phyloP scores from a whole-genome alignment of 35 echinoderm and acorn worm genomes.

The Nesometra sesokonis region DNA sequence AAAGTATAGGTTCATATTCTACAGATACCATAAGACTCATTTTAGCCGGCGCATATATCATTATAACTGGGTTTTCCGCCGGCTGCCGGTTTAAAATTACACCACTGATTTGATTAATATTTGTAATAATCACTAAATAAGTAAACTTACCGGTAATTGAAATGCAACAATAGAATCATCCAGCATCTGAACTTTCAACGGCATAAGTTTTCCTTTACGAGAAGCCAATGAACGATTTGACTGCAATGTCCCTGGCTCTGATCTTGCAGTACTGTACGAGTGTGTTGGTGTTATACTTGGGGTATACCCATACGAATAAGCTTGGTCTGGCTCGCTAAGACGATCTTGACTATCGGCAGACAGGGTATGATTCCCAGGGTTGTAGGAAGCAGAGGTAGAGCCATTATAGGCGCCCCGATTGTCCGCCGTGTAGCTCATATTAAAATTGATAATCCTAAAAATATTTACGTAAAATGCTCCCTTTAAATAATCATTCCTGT shows the following conservation, averaged over 20 bases:
- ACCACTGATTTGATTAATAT: neutral
- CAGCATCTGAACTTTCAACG: conserved; percentile 76
- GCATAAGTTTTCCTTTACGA: conserved; percentile 57
- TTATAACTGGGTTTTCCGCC: too few relatives aligned
- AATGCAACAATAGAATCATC: conserved; percentile 74
- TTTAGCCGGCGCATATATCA: too few relatives aligned
- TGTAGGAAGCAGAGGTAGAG: neutral
- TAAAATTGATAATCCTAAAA: neutral
- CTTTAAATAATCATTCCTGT: neutral
- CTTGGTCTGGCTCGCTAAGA: neutral
- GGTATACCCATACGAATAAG: conserved; percentile 46
- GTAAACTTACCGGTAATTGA: conserved; percentile 65
- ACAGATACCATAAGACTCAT: too few relatives aligned
- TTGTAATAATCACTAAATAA: neutral
- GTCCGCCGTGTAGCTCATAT: neutral
- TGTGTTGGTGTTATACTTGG: conserved; percentile 77
- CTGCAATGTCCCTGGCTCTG: conserved; percentile 38
- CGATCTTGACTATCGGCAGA: neutral
- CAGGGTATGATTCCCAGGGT: neutral
- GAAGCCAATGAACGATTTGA: conserved; percentile 34
- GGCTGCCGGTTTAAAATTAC: too few relatives aligned
- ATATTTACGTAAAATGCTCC: neutral
- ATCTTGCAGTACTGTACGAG: conserved; percentile 89
- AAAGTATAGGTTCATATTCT: too few relatives aligned
- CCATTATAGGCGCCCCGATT: neutral